Percentiles rank a stretch among this genome's conserved stretches.
Conservation (phyloP, 2,113 vertebrate species). For the Myotis brandtii region DNA sequence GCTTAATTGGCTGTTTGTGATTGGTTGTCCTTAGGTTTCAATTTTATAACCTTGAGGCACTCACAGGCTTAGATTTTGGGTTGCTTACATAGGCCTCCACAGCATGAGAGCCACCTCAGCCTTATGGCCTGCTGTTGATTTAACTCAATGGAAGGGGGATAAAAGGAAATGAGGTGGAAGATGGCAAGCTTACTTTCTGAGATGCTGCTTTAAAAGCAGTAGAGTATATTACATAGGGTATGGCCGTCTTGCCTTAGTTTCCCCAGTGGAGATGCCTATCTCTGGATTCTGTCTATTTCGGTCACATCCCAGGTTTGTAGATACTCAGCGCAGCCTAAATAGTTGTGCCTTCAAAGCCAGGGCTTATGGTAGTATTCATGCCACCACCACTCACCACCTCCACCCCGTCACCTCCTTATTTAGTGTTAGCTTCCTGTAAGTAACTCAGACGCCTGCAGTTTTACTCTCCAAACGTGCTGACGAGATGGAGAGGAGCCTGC, state of each 20-base stretch:
- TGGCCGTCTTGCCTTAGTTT: neutral
- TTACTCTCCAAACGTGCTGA: slow-evolving; percentile 19
- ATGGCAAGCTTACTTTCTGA: neutral
- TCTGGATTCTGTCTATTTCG: slow-evolving; percentile 14
- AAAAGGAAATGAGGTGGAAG: neutral
- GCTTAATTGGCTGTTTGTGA: neutral
- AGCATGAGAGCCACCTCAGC: neutral
- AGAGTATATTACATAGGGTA: neutral
- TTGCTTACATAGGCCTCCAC: neutral
- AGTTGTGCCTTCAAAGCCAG: slow-evolving; percentile 32
- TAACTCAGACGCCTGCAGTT: slow-evolving; percentile 30
- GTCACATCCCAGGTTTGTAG: neutral
- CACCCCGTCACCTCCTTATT: slow-evolving; percentile 56
- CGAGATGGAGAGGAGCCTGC: neutral
- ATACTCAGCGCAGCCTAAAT: neutral
- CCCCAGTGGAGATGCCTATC: neutral
- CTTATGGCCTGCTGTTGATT: neutral
- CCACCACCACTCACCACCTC: neutral
- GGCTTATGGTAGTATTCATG: slow-evolving; percentile 6
- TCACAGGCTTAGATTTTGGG: neutral
- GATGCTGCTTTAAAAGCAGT: neutral
- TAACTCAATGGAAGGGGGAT: neutral
- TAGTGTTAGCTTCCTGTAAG: slow-evolving; percentile 47
- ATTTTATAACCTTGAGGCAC: neutral
- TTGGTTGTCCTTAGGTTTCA: neutral